A percentile compares a stretch with the other conserved stretches of the same genome.
Evolutionary conservation across 2,797 vertebrate species (phyloP).

Genomic region (Hemitrygon akajei): DNA sequence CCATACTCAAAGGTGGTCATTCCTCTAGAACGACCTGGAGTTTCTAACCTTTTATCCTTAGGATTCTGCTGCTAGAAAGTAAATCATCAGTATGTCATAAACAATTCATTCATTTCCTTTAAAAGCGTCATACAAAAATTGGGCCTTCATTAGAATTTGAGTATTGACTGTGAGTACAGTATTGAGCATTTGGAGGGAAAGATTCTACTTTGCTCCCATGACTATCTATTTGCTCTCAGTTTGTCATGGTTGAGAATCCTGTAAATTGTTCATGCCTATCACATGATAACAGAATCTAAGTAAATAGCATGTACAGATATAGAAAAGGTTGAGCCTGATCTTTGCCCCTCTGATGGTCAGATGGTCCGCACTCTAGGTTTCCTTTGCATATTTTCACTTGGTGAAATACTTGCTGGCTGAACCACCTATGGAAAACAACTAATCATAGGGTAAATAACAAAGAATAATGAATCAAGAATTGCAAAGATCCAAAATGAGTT

Average conservation of each 20-base stretch:
- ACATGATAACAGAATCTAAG: not conserved
- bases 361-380: not conserved
- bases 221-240: not conserved
- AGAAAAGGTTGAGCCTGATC: not conserved
- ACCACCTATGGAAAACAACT: not conserved
- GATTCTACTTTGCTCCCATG: not conserved
- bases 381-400: not conserved
- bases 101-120: too few species aligned
- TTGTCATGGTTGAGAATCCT: not conserved
- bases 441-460: not conserved
- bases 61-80: too few species aligned
- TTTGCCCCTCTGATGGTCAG: not conserved
- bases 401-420: not conserved
- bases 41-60: too few species aligned
- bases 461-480: not conserved
- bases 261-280: not conserved
- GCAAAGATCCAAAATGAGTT: not conserved
- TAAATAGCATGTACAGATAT: not conserved
- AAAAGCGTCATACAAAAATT: too few species aligned
- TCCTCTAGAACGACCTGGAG: too few species aligned
- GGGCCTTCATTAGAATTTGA: too few species aligned
- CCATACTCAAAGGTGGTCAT: too few species aligned
- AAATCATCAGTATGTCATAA: too few species aligned
- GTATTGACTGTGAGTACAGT: too few species aligned
- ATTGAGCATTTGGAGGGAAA: not conserved